Base-by-base conservation (phyloP, 1,140 invertebrate species). In the Cepaea nemoralis region DNA sequence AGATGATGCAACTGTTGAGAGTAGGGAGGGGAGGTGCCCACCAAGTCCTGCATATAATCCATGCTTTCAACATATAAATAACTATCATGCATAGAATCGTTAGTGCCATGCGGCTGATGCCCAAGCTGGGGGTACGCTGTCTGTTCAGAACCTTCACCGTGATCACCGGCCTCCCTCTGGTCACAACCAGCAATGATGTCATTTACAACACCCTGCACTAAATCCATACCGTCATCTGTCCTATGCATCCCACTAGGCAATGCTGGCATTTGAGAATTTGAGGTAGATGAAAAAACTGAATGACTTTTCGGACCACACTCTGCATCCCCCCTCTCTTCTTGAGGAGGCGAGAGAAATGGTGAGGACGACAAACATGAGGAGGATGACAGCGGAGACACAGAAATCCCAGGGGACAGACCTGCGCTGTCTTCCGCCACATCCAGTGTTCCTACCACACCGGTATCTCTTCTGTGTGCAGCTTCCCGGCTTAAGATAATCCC, bases 401-500 rank as follows among this genome's bases (percentile, higher is more conserved):
- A 55, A 10, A 55, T 55, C 42, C 19, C 8, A 45, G 42, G 8
- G 8, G 42, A 45, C 8, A 19, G 19, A 22, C 8, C 50, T 55
- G 50, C n/a, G 8, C 16, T 14, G 6, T 63, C 59, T 27, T 14
- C 27, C 33, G 27, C 5, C 5, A 31, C 33, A n/a, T 6, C 59
- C 5, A 5, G 5, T 33, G 8, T 69, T 37, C n/a, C 67, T 45
- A 35, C 22, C 48, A 77, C 12, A 39, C 59, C 35, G n/a, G 42
- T 45, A 33, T 59, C 70, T 35, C 67, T 67, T 22, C 31, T 48
- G 45, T 59, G 78, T 6, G 67, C 90, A 0, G 93, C 90, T 89
- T 97, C 96, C 80, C 94, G 92, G 81, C 95, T 96, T 83, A 97
- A 92, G 71, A 95, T 95, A 83, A 97, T 92, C 93, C 95, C 96